A percentile compares a stretch with the other conserved stretches of the same genome.
Evolutionary conservation across 2,113 vertebrate species (phyloP).

Genomic region (Python bivittatus): DNA sequence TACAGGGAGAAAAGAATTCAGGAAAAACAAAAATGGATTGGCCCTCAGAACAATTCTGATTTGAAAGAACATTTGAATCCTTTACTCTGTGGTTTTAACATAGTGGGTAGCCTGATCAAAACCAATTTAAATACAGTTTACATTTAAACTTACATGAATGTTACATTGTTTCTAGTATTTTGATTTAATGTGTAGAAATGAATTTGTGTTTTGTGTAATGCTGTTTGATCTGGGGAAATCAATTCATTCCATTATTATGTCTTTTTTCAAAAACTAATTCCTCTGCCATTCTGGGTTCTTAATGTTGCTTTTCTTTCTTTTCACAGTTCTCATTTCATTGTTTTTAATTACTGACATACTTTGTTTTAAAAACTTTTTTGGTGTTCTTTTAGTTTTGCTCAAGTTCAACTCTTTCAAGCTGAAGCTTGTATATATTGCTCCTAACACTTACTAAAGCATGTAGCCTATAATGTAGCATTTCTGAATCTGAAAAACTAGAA

Average conservation of each 20-base stretch:
- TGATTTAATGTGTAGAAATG: background rate
- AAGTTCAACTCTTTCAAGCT: background rate
- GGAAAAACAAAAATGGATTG: background rate
- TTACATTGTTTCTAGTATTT: background rate
- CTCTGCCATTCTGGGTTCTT: background rate
- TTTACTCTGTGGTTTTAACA: background rate
- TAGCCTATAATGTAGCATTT: background rate
- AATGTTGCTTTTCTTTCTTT: background rate
- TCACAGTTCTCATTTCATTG: background rate
- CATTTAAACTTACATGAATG: background rate
- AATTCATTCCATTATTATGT: background rate
- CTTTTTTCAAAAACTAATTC: background rate
- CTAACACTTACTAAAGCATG: background rate
- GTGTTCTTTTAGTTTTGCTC: background rate
- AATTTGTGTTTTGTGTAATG: background rate
- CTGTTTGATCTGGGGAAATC: background rate
- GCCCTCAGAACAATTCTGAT: background rate
- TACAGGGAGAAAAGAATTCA: background rate
- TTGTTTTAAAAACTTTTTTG: background rate
- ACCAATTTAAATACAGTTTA: background rate
- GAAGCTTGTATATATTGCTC: background rate
- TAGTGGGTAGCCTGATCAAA: background rate
- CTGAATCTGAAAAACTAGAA: background rate
- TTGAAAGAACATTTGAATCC: background rate
- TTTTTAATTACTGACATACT: background rate